phyloP scores from a whole-genome alignment of 1,140 invertebrate species.

The Pantala flavescens region DNA sequence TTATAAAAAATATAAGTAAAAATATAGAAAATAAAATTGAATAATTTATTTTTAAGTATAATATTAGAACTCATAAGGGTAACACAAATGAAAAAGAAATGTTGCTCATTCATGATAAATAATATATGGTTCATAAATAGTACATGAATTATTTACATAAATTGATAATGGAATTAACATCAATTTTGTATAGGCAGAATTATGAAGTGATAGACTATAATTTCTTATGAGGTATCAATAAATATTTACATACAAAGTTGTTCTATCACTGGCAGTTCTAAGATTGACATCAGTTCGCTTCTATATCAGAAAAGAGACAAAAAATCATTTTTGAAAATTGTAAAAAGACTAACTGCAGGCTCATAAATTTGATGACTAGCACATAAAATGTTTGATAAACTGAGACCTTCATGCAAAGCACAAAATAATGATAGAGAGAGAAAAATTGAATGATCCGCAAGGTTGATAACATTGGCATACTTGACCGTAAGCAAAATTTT shows the following conservation, averaged over 20 bases:
- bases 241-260: neutral
- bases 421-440: neutral
- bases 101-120: neutral
- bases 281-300: neutral
- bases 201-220: neutral
- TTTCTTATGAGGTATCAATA: neutral
- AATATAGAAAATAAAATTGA: neutral
- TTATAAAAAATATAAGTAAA: neutral
- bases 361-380: neutral
- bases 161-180: neutral
- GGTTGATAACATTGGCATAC: neutral
- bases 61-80: too few relatives aligned
- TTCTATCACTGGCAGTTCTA: neutral
- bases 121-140: neutral
- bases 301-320: neutral
- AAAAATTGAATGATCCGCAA: neutral
- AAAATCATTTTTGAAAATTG: neutral
- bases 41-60: neutral
- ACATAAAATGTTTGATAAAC: neutral
- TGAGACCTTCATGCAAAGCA: neutral
- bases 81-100: too few relatives aligned
- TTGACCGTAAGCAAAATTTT: neutral
- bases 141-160: neutral
- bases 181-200: neutral
- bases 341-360: neutral